Base-by-base conservation (phyloP, 1,140 invertebrate genomes). In the Trichonephila inaurata region DNA sequence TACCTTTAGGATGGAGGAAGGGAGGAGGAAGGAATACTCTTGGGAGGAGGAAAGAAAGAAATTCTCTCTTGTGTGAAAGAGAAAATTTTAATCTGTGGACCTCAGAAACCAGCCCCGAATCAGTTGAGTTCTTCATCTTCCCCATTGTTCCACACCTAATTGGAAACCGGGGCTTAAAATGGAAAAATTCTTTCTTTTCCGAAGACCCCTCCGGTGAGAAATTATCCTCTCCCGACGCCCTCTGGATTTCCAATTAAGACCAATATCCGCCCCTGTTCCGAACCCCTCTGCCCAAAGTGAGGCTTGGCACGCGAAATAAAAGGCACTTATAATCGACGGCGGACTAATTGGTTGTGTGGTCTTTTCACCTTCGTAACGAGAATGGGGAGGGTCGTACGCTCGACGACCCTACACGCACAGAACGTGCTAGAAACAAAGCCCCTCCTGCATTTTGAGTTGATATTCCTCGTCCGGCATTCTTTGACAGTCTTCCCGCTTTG, bases 161-260 rank as follows among this genome's bases (percentile, higher is more conserved):
- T 87, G 85, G 33, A 16, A 28, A 7, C n/a, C 61, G 24, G 85
- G 51, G 51, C 21, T n/a, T 19, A 61, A 62, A 40, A 64, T 28
- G 51, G 61, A 62, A 87, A 87, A 64, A 64, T 62, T 44, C 28
- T 66, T n/a, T 44, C 40, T 19, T 44, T 40, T 19, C 44, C 82
- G 51, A 51, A 51, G 51, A 51, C 51, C 51, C 51, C 83, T 58
- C 60, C 60, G 62, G 85, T 87, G 85, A 87, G 85, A 87, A 87
- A 87, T 87, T 87, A 64, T 87, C 60, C 85, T 64, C 61, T 24
- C 61, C 82, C 28, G 61, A 62, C 85, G 85, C 58, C 60, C 60
- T 58, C 28, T 87, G 85, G 85, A 87, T 87, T 87, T 87, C 85
- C 85, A 87, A 87, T 87, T 87, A 87, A 87, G 85, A 87, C 21